These are phyloP conservation scores for Oriolus oriolus DNA, from an alignment of 2,113 vertebrate genomes.

Conservation along the genomic window DNA sequence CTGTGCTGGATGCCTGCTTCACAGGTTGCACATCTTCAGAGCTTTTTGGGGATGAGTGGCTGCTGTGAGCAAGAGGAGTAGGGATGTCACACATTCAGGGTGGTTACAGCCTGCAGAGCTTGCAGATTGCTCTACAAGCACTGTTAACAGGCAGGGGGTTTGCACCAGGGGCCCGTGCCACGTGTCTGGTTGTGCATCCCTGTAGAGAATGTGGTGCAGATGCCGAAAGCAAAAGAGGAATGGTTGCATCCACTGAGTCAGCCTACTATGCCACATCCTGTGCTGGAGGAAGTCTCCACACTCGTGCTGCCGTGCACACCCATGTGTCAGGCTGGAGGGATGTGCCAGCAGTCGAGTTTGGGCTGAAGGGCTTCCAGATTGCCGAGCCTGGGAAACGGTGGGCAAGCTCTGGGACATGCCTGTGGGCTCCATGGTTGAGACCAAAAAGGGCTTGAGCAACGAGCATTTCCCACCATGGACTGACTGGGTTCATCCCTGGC, in stretches of 20 bases:
- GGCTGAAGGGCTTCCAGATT: not conserved
- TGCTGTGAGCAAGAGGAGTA: not conserved
- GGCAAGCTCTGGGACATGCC: not conserved
- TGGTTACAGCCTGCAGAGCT: not conserved
- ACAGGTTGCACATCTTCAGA: not conserved
- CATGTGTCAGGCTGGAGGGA: not conserved
- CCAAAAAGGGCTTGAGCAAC: not conserved
- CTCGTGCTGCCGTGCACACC: not conserved
- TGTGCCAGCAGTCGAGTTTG: not conserved
- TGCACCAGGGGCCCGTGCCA: fast-evolving
- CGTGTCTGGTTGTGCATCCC: not conserved
- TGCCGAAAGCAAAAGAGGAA: not conserved
- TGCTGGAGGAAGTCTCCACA: not conserved
- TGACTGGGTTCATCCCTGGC: not conserved
- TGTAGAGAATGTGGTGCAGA: not conserved
- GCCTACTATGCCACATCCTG: not conserved
- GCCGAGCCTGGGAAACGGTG: not conserved
- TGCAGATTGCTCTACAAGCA: not conserved
- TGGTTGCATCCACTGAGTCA: not conserved
- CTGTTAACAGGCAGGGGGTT: fast-evolving
- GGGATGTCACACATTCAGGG: fast-evolving
- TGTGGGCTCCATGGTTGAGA: fast-evolving
- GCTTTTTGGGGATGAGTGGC: not conserved
- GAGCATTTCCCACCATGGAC: not conserved
- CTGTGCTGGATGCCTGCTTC: not conserved